Evolutionary conservation across 2,797 vertebrate species (phyloP).

Genomic region (Carapus acus): DNA sequence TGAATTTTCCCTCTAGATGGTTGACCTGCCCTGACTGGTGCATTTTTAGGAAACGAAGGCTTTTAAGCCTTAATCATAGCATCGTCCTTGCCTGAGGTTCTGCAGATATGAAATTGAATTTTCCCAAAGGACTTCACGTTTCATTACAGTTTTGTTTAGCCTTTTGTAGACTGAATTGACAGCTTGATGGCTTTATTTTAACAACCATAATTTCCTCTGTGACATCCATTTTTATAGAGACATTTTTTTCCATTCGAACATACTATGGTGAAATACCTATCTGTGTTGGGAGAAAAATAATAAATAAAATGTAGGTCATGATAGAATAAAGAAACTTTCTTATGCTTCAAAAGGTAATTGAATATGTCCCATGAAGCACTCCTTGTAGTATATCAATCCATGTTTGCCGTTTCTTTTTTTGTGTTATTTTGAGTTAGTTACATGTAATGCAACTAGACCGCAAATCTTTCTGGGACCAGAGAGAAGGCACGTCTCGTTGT

Average conservation of each 20-base stretch:
- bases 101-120: constrained; percentile 36
- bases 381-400: constrained; percentile 56
- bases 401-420: constrained; percentile 32
- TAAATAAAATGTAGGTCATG: constrained; percentile 48
- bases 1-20: constrained; percentile 26
- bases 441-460: constrained; percentile 45
- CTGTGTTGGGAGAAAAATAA: constrained; percentile 12
- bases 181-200: constrained; percentile 58
- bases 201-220: constrained; percentile 49
- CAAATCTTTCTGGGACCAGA: constrained; percentile 63
- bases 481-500: constrained; percentile 43
- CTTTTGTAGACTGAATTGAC: constrained; percentile 50
- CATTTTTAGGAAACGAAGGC: constrained; percentile 37
- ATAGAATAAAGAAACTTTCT: constrained; percentile 45
- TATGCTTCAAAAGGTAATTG: constrained; percentile 55
- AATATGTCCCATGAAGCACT: constrained; percentile 67
- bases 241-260: constrained; percentile 20
- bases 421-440: constrained; percentile 43
- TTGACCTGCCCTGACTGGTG: constrained; percentile 55
- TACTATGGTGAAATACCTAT: constrained; percentile 26
- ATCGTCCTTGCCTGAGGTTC: constrained; percentile 38
- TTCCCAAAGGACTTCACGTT: constrained; percentile 36
- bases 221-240: constrained; percentile 39
- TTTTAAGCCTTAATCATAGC: constrained; percentile 59
- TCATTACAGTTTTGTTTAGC: constrained; percentile 49